Conservation (phyloP, 2,888 invertebrate species). For the Spisula solida region DNA sequence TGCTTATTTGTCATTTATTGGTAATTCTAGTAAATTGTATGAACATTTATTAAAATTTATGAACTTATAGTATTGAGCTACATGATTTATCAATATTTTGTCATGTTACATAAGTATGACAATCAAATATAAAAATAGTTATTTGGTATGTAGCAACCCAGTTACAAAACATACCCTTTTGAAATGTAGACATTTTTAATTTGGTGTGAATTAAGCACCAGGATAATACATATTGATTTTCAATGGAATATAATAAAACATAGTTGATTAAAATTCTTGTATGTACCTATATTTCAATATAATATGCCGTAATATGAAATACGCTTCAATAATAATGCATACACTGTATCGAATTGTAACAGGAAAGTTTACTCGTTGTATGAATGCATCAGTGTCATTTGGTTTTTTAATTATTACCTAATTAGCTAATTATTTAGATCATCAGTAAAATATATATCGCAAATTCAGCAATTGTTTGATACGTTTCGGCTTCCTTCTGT, state of each 20-base stretch:
- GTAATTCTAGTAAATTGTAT: neutral
- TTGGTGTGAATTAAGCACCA: no score
- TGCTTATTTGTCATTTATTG: slow-evolving; percentile 40
- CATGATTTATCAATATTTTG: slow-evolving; percentile 3
- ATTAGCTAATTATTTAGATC: slow-evolving; percentile 19
- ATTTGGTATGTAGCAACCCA: neutral
- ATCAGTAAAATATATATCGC: slow-evolving; percentile 23
- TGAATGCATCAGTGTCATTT: slow-evolving; percentile 11
- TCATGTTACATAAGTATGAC: neutral
- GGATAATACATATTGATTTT: no score
- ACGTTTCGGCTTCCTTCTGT: slow-evolving; percentile 17
- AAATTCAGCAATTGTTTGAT: slow-evolving; percentile 39
- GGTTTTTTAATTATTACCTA: neutral
- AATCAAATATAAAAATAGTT: neutral
- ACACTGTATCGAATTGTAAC: neutral
- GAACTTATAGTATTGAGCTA: no score
- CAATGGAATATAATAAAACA: neutral
- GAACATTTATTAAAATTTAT: no score
- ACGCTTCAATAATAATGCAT: no score
- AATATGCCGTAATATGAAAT: no score
- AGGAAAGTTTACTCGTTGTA: neutral
- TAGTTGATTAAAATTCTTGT: neutral
- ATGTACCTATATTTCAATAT: neutral
- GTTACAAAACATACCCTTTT: no score
- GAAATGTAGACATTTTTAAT: no score